Percentiles rank a stretch among this genome's conserved stretches.
Evolutionary conservation across 2,113 vertebrate species (phyloP).

Genomic region (Mohoua ochrocephala): DNA sequence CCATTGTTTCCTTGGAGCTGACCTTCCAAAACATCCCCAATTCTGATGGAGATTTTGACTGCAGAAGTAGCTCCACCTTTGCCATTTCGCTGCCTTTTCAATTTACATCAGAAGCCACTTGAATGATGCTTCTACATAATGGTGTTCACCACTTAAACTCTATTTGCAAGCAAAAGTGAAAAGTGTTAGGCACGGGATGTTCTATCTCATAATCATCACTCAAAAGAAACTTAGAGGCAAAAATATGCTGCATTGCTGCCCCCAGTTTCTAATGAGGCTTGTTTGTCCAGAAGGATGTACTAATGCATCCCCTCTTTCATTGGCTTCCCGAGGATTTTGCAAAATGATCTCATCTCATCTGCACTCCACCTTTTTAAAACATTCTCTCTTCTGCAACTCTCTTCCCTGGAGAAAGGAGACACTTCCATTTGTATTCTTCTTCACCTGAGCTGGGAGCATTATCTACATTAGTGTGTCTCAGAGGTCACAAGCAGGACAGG

Average conservation of each 20-base stretch:
- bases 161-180: background rate
- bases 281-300: background rate
- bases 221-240: background rate
- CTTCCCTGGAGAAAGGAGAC: background rate
- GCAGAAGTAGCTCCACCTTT: background rate
- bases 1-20: constrained; percentile 20
- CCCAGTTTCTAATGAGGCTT: background rate
- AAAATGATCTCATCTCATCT: background rate
- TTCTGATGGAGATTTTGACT: background rate
- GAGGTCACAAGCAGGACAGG: background rate
- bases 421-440: constrained; percentile 1
- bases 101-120: background rate
- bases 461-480: background rate
- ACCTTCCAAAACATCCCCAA: constrained; percentile 9
- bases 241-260: background rate
- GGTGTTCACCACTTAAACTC: background rate
- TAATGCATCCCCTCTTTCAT: background rate
- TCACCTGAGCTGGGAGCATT: background rate
- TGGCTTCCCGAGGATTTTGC: background rate
- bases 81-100: background rate
- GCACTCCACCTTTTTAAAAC: background rate
- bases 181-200: background rate
- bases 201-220: background rate
- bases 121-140: background rate
- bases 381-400: background rate